A percentile compares a stretch with the other conserved stretches of the same genome.
Conservation (phyloP, 2,888 invertebrate species). For the Ormyrus labotus region DNA sequence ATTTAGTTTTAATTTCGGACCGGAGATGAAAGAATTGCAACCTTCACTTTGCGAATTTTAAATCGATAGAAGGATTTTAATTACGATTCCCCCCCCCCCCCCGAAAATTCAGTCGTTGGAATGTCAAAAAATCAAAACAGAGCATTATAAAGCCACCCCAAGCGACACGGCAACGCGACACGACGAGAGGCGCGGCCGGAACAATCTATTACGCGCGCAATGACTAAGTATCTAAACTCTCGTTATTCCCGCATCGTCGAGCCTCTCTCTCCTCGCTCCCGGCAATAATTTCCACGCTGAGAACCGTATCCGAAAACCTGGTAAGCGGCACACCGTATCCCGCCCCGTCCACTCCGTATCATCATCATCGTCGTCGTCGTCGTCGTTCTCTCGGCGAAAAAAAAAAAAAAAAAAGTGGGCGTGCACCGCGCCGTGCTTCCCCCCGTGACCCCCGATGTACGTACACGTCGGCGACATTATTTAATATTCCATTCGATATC, state of each 20-base stretch:
- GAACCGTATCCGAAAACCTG: conserved; percentile 37
- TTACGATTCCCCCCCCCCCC: too few relatives aligned
- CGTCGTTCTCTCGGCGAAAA: too few relatives aligned
- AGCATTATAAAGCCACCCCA: neutral
- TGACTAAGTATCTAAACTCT: conserved; percentile 3
- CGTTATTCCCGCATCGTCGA: neutral
- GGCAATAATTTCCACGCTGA: neutral
- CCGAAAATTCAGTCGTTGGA: too few relatives aligned
- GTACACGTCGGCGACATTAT: conserved; percentile 56
- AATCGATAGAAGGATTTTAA: neutral
- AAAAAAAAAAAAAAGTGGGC: conserved; percentile 37
- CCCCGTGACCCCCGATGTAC: conserved; percentile 38
- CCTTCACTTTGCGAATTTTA: too few relatives aligned
- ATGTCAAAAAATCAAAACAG: too few relatives aligned
- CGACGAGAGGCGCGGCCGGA: neutral
- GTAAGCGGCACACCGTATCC: conserved; percentile 11
- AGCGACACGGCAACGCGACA: neutral
- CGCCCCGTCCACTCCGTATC: conserved; percentile 6
- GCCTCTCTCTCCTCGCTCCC: neutral
- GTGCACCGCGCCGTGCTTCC: conserved; percentile 6
- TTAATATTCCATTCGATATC: conserved; percentile 59
- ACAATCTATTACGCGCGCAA: neutral
- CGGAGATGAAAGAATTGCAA: too few relatives aligned
- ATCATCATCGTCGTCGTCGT: neutral
- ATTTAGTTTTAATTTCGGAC: too few relatives aligned